Evolutionary conservation across 1,140 invertebrate genomes (phyloP).

Genomic region (Lasioglossum albipes): DNA sequence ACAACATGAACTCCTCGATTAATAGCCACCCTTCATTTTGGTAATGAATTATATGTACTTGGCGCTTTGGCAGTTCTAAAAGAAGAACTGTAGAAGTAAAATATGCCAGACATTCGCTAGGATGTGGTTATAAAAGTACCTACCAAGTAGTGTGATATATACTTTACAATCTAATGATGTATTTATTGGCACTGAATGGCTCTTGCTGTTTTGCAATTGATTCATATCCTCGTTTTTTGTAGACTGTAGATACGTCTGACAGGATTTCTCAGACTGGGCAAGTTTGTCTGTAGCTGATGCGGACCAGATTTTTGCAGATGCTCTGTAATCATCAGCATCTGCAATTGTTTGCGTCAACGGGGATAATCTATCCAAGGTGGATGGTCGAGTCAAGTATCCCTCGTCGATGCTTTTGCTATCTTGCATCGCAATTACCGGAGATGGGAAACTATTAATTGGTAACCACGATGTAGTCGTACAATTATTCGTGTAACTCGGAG

Average conservation of each 20-base stretch:
- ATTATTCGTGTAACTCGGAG: background rate
- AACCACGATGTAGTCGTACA: background rate
- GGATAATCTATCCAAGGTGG: background rate
- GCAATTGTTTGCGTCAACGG: background rate
- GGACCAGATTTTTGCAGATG: background rate
- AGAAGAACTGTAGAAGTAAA: constrained; percentile 6
- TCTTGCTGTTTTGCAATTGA: background rate
- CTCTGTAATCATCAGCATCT: background rate
- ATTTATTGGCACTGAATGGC: background rate
- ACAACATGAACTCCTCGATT: constrained; percentile 58
- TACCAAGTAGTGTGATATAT: constrained; percentile 43
- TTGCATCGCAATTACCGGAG: background rate
- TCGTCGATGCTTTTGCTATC: constrained; percentile 18
- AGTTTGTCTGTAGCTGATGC: background rate
- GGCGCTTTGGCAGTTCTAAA: constrained; percentile 24
- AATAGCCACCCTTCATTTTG: constrained; percentile 62
- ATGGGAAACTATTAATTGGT: background rate
- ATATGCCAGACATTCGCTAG: background rate
- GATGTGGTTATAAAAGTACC: background rate
- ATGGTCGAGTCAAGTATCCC: background rate
- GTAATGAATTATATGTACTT: constrained; percentile 59
- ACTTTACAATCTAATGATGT: background rate
- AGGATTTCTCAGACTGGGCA: background rate
- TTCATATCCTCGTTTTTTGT: background rate
- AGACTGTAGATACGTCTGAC: background rate